phyloP scores from a whole-genome alignment of 1,140 invertebrate genomes.

The Tetranychus cinnabarinus region DNA sequence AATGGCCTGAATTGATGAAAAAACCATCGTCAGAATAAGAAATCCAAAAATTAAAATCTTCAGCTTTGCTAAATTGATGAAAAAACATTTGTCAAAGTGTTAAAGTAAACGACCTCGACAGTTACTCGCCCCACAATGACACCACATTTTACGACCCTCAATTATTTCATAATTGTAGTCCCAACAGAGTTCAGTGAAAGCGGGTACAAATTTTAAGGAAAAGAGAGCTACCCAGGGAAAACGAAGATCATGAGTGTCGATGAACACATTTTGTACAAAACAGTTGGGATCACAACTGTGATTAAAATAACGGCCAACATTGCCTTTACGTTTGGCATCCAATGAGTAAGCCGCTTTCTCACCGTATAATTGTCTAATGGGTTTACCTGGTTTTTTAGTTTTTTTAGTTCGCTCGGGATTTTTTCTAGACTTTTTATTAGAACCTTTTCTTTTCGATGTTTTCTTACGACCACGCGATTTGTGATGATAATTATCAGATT shows the following conservation, averaged over 20 bases:
- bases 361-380: neutral
- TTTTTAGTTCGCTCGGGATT: neutral
- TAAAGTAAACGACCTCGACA: neutral
- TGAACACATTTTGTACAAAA: constrained; percentile 76
- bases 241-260: constrained; percentile 65
- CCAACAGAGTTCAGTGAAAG: constrained; percentile 69
- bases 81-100: too few relatives aligned
- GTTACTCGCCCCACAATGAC: neutral
- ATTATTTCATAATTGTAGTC: constrained; percentile 34
- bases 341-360: constrained; percentile 26
- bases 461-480: neutral
- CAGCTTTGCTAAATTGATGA: too few relatives aligned
- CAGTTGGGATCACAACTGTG: constrained; percentile 86
- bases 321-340: constrained; percentile 61
- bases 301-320: constrained; percentile 83
- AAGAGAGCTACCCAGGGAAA: constrained; percentile 73
- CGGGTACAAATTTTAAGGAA: constrained; percentile 36
- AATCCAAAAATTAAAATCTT: too few relatives aligned
- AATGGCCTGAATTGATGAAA: too few relatives aligned
- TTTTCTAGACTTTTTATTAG: neutral
- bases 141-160: neutral
- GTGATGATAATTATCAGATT: too few relatives aligned
- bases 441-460: neutral
- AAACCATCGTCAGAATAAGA: too few relatives aligned
- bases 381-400: neutral